These are phyloP conservation scores for Pseudopipra pipra DNA, from an alignment of 2,113 vertebrate genomes.

Conservation along the genomic window DNA sequence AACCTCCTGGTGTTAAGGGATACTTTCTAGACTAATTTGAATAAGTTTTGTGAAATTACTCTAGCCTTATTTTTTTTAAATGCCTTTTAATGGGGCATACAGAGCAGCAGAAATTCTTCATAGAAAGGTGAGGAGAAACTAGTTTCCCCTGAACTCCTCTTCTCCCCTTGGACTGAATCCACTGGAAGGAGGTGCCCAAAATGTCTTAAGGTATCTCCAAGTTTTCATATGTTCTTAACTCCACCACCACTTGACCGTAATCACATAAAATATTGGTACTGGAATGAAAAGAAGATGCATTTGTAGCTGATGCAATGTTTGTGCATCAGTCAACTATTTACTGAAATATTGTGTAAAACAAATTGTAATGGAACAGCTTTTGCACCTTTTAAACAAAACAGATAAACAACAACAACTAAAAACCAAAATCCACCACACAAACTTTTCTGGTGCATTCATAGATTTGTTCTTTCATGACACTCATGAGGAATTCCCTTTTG, in stretches of 20 bases:
- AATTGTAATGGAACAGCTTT: neutral
- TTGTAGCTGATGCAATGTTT: neutral
- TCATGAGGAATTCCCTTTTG: neutral
- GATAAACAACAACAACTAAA: neutral
- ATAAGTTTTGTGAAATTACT: neutral
- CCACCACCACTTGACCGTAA: neutral
- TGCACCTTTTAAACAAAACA: neutral
- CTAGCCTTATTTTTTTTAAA: neutral
- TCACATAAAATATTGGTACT: neutral
- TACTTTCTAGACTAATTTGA: neutral
- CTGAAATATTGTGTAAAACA: neutral
- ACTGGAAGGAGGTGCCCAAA: neutral
- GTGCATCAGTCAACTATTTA: neutral
- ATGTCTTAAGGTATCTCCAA: neutral
- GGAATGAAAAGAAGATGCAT: neutral
- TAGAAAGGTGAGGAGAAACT: neutral
- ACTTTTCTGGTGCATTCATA: neutral
- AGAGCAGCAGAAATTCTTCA: neutral
- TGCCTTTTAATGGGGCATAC: neutral
- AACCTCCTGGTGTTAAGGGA: neutral
- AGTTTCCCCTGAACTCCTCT: neutral
- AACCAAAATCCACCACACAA: neutral
- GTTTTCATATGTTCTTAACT: neutral
- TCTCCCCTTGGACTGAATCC: neutral
- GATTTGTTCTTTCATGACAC: neutral